Conservation (phyloP, 2,888 invertebrate species). For the Heteropelma amictum region DNA sequence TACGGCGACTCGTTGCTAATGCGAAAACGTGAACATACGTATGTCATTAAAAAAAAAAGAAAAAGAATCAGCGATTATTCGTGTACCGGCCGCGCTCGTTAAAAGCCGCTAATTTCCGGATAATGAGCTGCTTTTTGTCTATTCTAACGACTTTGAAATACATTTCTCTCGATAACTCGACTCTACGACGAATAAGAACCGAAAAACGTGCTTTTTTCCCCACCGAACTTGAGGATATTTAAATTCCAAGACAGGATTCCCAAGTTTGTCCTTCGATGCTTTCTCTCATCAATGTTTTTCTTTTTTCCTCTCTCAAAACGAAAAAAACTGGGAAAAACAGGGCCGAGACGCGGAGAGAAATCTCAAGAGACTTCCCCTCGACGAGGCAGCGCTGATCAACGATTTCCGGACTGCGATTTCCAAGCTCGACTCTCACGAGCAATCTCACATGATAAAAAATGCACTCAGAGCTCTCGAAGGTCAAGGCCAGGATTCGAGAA, state of each 20-base stretch:
- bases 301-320: not conserved
- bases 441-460: conserved; percentile 69
- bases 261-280: not conserved
- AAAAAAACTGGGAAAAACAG: conserved; percentile 58
- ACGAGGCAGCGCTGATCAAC: conserved; percentile 70
- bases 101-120: conserved; percentile 2
- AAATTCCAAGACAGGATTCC: too few species aligned
- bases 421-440: conserved; percentile 73
- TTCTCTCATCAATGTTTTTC: not conserved
- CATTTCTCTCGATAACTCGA: too few species aligned
- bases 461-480: conserved; percentile 72
- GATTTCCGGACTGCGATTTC: conserved; percentile 74
- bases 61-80: too few species aligned
- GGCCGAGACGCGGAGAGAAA: conserved; percentile 72
- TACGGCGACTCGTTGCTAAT: conserved; percentile 1
- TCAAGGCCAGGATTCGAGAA: conserved; percentile 47
- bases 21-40: not conserved
- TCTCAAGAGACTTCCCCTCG: conserved; percentile 69
- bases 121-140: not conserved
- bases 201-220: too few species aligned
- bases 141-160: not conserved
- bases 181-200: not conserved
- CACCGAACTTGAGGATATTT: too few species aligned
- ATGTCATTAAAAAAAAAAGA: not conserved
- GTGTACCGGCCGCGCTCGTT: too few species aligned